phyloP scores from a whole-genome alignment of 1,140 invertebrate genomes.

The Ooceraea biroi region DNA sequence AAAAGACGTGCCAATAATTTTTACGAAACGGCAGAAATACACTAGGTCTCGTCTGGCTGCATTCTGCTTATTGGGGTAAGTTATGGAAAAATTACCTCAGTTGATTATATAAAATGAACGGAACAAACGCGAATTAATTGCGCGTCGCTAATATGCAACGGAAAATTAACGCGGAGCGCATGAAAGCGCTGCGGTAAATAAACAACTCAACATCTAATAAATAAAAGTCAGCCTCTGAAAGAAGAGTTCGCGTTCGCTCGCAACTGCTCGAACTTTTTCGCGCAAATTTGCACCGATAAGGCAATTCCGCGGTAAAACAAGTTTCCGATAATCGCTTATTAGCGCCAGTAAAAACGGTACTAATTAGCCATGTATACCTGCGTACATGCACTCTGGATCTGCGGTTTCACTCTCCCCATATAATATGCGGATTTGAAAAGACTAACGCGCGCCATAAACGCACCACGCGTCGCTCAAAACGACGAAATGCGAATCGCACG shows the following conservation, averaged over 20 bases:
- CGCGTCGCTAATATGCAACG: not conserved
- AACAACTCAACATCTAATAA: slow-evolving; percentile 24
- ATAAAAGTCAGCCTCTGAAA: slow-evolving; percentile 5
- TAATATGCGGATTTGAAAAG: slow-evolving; percentile 47
- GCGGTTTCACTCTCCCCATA: slow-evolving; percentile 8
- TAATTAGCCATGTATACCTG: slow-evolving; percentile 43
- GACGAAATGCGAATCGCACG: slow-evolving; percentile 29
- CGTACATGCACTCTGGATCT: slow-evolving; percentile 25
- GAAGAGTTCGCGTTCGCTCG: not conserved
- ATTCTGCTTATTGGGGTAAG: slow-evolving; percentile 51
- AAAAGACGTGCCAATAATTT: slow-evolving; percentile 8
- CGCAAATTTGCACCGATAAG: slow-evolving; percentile 34
- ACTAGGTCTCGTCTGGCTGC: slow-evolving; percentile 28
- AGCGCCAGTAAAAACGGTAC: slow-evolving; percentile 49
- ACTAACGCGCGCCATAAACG: slow-evolving; percentile 4
- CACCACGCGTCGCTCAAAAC: slow-evolving; percentile 16
- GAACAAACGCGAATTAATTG: not conserved
- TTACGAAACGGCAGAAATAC: slow-evolving; percentile 43
- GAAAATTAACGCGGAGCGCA: not conserved
- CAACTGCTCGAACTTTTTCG: not conserved
- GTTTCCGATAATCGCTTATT: slow-evolving; percentile 57
- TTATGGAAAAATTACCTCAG: not conserved
- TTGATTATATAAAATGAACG: not conserved
- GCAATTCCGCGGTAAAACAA: slow-evolving; percentile 48
- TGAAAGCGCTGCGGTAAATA: not conserved